Evolutionary conservation across 2,797 vertebrate species (phyloP).

Genomic region (Chaunax sp.): DNA sequence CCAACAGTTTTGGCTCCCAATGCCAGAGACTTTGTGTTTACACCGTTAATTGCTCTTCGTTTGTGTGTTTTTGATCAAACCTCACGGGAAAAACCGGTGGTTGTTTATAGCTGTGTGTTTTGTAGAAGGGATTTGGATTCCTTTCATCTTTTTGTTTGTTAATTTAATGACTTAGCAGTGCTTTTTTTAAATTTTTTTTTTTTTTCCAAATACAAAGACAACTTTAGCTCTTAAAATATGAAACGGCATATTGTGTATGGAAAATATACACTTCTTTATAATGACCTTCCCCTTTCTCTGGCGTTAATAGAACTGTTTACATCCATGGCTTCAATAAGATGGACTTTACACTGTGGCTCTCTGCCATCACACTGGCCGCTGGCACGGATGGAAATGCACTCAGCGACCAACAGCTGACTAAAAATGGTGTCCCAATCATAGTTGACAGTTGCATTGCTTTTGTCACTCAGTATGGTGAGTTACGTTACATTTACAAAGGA

Average conservation of each 20-base stretch:
- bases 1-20: conserved; percentile 32
- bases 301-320: conserved; percentile 89
- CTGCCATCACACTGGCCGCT: conserved; percentile 93
- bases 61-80: conserved; percentile 59
- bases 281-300: background rate
- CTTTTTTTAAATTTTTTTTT: conserved; percentile 24
- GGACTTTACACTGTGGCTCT: conserved; percentile 94
- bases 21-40: conserved; percentile 46
- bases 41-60: conserved; percentile 64
- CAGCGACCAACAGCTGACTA: conserved; percentile 95
- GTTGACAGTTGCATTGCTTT: conserved; percentile 97
- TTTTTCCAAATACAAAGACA: conserved; percentile 26
- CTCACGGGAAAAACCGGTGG: conserved; percentile 39
- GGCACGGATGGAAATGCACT: conserved; percentile 92
- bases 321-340: conserved; percentile 90
- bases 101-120: conserved; percentile 52
- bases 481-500: background rate
- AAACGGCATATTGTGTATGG: background rate
- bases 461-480: conserved; percentile 97
- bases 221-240: conserved; percentile 8
- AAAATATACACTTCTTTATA: conserved; percentile 4
- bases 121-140: conserved; percentile 33
- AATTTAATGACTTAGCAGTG: conserved; percentile 47
- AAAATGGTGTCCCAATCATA: conserved; percentile 94
- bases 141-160: conserved; percentile 62